Evolutionary conservation across 1,140 invertebrate species (phyloP).

Genomic region (Vanessa tameamea): DNA sequence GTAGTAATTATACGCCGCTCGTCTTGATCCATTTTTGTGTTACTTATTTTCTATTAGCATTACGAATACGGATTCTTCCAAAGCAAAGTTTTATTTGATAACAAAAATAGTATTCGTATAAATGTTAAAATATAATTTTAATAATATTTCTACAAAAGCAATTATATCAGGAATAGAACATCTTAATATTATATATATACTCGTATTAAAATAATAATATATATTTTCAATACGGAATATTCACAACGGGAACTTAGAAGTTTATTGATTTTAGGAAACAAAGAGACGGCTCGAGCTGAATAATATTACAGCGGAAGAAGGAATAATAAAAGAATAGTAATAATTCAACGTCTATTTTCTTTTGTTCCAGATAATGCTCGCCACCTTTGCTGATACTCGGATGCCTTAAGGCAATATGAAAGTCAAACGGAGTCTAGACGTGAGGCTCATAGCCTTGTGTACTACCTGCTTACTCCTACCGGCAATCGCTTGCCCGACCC

Average conservation of each 20-base stretch:
- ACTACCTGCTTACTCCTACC: conserved; percentile 68
- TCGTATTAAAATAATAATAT: conserved; percentile 2
- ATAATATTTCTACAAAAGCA: no score
- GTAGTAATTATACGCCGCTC: no score
- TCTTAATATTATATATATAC: background rate
- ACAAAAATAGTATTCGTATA: no score
- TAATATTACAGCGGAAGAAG: conserved; percentile 36
- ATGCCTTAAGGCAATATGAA: conserved; percentile 75
- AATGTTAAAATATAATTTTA: no score
- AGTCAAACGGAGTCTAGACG: conserved; percentile 62
- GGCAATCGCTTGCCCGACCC: conserved; percentile 85
- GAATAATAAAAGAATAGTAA: conserved; percentile 32
- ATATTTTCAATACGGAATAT: background rate
- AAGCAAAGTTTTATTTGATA: no score
- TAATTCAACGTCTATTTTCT: conserved; percentile 49
- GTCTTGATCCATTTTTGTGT: no score
- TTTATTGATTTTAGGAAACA: conserved; percentile 47
- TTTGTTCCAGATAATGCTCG: conserved; percentile 77
- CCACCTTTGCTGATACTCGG: conserved; percentile 47
- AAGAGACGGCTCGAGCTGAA: conserved; percentile 37
- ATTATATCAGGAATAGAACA: no score
- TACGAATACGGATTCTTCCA: no score
- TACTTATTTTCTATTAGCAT: no score
- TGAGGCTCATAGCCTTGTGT: conserved; percentile 72
- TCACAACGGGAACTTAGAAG: conserved; percentile 28